Evolutionary conservation across 2,888 invertebrate genomes (phyloP).

Genomic region (Parnassius orleans): DNA sequence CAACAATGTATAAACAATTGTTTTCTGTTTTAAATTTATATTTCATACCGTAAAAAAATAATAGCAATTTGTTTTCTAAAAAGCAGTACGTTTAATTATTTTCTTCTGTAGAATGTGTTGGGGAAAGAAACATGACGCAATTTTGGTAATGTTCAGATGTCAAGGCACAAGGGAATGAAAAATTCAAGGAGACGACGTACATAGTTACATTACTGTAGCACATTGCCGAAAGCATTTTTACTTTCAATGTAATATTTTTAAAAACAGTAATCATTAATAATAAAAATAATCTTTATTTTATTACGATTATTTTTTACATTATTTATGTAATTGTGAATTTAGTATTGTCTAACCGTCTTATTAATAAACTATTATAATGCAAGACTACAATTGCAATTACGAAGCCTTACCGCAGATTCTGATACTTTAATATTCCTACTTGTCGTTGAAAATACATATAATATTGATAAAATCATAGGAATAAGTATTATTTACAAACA

Average conservation of each 20-base stretch:
- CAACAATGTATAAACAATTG: too few species aligned
- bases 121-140: constrained; percentile 79
- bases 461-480: too few species aligned
- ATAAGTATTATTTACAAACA: too few species aligned
- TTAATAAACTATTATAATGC: too few species aligned
- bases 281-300: constrained; percentile 8
- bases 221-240: constrained; percentile 74
- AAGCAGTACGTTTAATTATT: constrained; percentile 58
- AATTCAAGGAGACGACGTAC: constrained; percentile 76
- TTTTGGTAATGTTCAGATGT: constrained; percentile 80
- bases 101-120: constrained; percentile 61
- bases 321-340: too few species aligned
- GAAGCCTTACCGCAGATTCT: too few species aligned
- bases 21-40: too few species aligned
- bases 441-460: too few species aligned
- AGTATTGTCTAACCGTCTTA: too few species aligned
- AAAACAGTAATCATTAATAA: constrained; percentile 20
- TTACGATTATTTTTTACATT: not conserved
- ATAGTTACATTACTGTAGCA: constrained; percentile 72
- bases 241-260: constrained; percentile 60
- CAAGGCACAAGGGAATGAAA: constrained; percentile 79
- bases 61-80: not conserved
- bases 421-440: too few species aligned
- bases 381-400: too few species aligned
- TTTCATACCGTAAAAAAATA: not conserved